These are phyloP conservation scores for Drosophila ercepeae DNA, from an alignment of 1,140 invertebrate species.

Conservation along the genomic window DNA sequence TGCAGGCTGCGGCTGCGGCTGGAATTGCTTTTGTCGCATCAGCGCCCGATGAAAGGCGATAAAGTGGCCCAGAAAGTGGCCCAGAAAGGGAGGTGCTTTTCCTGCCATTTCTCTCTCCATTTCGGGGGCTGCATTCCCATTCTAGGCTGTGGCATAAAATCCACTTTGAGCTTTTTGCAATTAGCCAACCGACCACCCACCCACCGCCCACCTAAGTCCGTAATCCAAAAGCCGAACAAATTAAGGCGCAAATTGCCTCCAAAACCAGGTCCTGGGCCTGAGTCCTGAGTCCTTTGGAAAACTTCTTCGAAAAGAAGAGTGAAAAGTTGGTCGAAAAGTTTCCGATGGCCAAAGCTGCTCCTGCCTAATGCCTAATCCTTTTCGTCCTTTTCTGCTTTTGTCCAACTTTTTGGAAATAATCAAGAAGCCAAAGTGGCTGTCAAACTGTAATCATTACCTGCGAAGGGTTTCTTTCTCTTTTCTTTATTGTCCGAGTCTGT, in stretches of 20 bases:
- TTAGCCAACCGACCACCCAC: constrained; percentile 33
- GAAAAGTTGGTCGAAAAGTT: constrained; percentile 49
- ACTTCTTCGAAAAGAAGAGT: constrained; percentile 36
- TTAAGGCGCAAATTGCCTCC: constrained; percentile 67
- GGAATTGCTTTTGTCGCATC: constrained; percentile 54
- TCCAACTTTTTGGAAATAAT: constrained; percentile 57
- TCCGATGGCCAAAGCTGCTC: constrained; percentile 27
- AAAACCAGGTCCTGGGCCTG: constrained; percentile 14
- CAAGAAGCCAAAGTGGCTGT: constrained; percentile 1
- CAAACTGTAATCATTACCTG: not conserved
- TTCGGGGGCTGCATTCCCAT: constrained; percentile 58
- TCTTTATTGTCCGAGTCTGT: constrained; percentile 43
- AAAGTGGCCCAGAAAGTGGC: constrained; percentile 11
- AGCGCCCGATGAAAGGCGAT: constrained; percentile 32
- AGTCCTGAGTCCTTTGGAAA: not conserved
- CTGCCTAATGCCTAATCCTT: not conserved
- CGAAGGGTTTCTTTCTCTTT: not conserved
- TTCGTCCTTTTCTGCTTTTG: not conserved
- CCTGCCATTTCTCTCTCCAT: not conserved
- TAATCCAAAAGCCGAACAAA: constrained; percentile 73
- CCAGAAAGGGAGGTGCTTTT: not conserved
- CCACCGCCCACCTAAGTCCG: constrained; percentile 16
- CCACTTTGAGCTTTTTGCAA: constrained; percentile 61
- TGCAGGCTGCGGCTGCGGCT: constrained; percentile 37
- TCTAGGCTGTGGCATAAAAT: constrained; percentile 49